phyloP scores from a whole-genome alignment of 2,113 vertebrate genomes.

The Setophaga petechia region DNA sequence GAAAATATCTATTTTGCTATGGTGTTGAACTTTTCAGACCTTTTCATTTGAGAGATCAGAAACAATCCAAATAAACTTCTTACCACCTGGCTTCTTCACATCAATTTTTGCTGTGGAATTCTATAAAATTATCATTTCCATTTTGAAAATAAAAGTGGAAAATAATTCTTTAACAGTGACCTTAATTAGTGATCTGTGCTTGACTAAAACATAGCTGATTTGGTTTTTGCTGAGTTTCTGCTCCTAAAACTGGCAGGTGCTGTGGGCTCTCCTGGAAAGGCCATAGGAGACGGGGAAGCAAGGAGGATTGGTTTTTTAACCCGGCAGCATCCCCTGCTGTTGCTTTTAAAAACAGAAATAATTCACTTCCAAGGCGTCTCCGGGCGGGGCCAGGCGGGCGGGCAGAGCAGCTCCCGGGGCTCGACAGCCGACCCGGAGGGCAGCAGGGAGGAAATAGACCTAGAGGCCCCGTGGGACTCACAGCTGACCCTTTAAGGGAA shows the following conservation, averaged over 20 bases:
- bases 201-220: neutral
- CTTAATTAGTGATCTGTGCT: neutral
- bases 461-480: neutral
- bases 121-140: neutral
- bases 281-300: neutral
- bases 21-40: neutral
- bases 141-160: slow-evolving; percentile 24
- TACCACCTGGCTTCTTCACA: neutral
- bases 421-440: neutral
- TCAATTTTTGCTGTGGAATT: neutral
- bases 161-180: neutral
- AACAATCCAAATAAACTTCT: neutral
- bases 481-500: neutral
- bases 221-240: neutral
- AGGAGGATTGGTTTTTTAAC: neutral
- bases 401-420: neutral
- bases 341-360: neutral
- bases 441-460: neutral
- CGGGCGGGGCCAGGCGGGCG: accelerated
- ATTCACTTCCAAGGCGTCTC: neutral
- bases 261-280: neutral
- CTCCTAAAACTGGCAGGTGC: neutral
- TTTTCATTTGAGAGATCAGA: neutral
- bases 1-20: slow-evolving; percentile 26
- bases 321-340: slow-evolving; percentile 24